These are phyloP conservation scores for Drosophila gunungcola DNA, from an alignment of 1,140 invertebrate genomes.

Conservation along the genomic window DNA sequence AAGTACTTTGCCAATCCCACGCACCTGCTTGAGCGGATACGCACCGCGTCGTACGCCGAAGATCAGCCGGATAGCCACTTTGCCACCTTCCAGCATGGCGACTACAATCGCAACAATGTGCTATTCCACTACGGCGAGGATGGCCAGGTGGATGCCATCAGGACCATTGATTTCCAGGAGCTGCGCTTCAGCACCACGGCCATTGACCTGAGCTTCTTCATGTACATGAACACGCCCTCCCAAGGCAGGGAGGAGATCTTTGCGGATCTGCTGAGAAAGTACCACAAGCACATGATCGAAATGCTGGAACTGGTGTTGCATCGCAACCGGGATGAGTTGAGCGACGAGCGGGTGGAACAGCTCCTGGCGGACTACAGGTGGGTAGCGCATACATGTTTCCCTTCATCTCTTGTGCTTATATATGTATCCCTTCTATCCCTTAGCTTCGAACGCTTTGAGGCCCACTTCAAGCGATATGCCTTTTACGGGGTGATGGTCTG, in stretches of 20 bases:
- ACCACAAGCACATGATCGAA: slow-evolving; percentile 58
- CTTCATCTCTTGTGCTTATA: too few relatives aligned
- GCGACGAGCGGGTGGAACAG: slow-evolving; percentile 46
- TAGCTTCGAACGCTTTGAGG: slow-evolving; percentile 66
- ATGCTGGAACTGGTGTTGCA: slow-evolving; percentile 64
- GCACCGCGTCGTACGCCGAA: slow-evolving; percentile 27
- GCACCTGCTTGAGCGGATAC: slow-evolving; percentile 62
- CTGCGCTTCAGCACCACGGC: slow-evolving; percentile 69
- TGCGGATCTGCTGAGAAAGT: slow-evolving; percentile 30
- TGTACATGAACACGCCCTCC: slow-evolving; percentile 74
- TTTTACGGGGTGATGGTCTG: slow-evolving; percentile 76
- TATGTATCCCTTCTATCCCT: neutral
- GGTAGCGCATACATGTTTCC: neutral
- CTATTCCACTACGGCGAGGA: slow-evolving; percentile 56
- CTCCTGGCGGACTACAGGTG: slow-evolving; percentile 56
- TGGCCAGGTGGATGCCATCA: slow-evolving; percentile 57
- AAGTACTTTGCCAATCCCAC: slow-evolving; percentile 58
- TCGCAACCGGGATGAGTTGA: slow-evolving; percentile 39
- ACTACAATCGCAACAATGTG: slow-evolving; percentile 83
- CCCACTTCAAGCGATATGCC: slow-evolving; percentile 73
- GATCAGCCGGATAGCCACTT: slow-evolving; percentile 58
- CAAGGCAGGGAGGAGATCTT: slow-evolving; percentile 34
- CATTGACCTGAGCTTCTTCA: slow-evolving; percentile 75
- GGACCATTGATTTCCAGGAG: slow-evolving; percentile 83
- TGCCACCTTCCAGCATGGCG: slow-evolving; percentile 75